A percentile compares a stretch with the other conserved stretches of the same genome.
Evolutionary conservation across 2,113 vertebrate genomes (phyloP).

Genomic region (Phainopepla nitens): DNA sequence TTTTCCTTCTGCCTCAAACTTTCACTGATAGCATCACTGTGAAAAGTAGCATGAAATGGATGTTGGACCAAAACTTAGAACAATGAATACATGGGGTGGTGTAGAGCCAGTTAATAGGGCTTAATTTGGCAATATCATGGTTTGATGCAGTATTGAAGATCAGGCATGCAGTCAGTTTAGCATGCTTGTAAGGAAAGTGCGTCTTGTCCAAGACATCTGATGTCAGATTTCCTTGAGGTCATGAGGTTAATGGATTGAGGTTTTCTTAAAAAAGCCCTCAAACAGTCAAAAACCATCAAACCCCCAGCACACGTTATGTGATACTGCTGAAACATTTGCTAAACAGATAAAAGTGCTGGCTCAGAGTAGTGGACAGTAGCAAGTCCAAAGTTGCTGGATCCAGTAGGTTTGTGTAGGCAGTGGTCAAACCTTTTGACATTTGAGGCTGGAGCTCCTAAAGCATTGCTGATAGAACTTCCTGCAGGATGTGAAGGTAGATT

Average conservation of each 20-base stretch:
- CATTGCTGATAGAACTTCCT: background rate
- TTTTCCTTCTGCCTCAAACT: background rate
- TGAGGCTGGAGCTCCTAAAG: background rate
- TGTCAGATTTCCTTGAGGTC: background rate
- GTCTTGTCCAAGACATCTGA: background rate
- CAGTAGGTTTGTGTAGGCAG: background rate
- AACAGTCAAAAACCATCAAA: background rate
- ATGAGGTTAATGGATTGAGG: slow-evolving; percentile 37
- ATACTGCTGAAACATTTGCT: background rate
- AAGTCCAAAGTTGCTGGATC: background rate
- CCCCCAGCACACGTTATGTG: background rate
- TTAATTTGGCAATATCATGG: background rate
- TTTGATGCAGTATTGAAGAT: background rate
- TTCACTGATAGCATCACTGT: background rate
- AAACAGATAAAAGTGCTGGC: background rate
- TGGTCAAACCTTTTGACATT: background rate
- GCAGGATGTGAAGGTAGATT: background rate
- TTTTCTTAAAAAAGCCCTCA: background rate
- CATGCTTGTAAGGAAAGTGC: background rate
- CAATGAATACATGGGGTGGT: background rate
- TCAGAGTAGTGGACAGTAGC: background rate
- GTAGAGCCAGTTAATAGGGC: background rate
- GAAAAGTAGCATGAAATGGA: background rate
- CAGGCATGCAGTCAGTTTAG: background rate
- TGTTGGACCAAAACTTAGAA: background rate